Percentiles rank a stretch among this genome's conserved stretches.
Conservation (phyloP, 2,113 vertebrate species). For the Hemibagrus wyckioides region DNA sequence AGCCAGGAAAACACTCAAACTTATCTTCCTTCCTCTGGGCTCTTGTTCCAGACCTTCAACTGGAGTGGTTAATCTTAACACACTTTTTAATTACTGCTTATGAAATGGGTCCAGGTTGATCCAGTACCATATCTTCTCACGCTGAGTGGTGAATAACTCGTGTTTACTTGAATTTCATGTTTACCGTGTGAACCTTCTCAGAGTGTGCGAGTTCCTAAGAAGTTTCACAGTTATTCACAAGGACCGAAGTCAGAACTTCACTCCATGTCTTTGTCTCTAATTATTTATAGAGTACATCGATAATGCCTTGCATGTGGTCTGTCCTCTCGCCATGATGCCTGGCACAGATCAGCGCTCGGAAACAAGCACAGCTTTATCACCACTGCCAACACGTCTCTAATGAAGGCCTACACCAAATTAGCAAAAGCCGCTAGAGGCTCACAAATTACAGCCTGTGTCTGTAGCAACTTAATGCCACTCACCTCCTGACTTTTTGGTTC, state of each 20-base stretch:
- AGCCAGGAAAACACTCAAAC: conserved; percentile 69
- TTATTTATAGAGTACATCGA: conserved; percentile 56
- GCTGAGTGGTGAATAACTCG: not conserved
- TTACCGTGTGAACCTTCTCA: not conserved
- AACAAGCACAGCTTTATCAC: conserved; percentile 55
- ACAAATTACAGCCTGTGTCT: conserved; percentile 52
- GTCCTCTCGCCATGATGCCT: conserved; percentile 34
- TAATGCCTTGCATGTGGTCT: conserved; percentile 60
- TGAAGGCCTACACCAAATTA: conserved; percentile 49
- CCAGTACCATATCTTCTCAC: not conserved
- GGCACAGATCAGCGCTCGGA: conserved; percentile 47
- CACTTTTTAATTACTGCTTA: conserved; percentile 32
- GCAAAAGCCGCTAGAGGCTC: conserved; percentile 50
- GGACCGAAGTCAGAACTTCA: conserved; percentile 50
- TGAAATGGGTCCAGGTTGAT: conserved; percentile 32
- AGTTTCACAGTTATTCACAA: conserved; percentile 37
- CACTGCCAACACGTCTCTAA: conserved; percentile 52
- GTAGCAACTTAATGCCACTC: conserved; percentile 43
- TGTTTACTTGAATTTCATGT: not conserved
- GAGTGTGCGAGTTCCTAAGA: not conserved
- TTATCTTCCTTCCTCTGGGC: conserved; percentile 51
- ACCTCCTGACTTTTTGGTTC: conserved; percentile 36
- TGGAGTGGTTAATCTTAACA: conserved; percentile 31
- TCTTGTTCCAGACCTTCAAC: conserved; percentile 37
- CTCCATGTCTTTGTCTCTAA: conserved; percentile 51